These are phyloP conservation scores for Galbula dea DNA, from an alignment of 2,113 vertebrate species.

Conservation along the genomic window DNA sequence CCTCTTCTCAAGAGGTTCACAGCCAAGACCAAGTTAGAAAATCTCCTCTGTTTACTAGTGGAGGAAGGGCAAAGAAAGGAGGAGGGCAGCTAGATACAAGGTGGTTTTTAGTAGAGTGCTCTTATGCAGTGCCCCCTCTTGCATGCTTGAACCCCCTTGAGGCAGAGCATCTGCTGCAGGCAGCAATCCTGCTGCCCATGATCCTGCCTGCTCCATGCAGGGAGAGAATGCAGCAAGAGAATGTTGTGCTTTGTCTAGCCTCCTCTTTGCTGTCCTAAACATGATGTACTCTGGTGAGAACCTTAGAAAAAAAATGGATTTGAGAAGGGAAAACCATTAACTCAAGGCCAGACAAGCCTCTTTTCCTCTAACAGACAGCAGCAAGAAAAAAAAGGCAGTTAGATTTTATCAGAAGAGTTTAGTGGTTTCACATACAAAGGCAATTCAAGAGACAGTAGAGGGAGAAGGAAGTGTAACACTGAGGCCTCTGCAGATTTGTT, in stretches of 20 bases:
- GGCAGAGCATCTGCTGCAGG: background rate
- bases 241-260: background rate
- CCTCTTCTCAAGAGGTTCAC: rapidly evolving
- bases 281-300: background rate
- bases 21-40: rapidly evolving
- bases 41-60: background rate
- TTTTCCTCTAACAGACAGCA: background rate
- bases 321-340: background rate
- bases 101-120: background rate
- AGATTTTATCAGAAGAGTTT: background rate
- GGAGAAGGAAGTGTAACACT: background rate
- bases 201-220: background rate
- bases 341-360: background rate
- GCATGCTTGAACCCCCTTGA: background rate
- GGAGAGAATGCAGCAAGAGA: background rate
- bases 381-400: rapidly evolving
- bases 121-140: background rate
- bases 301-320: background rate
- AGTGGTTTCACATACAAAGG: background rate
- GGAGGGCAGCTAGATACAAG: background rate
- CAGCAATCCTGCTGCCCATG: background rate
- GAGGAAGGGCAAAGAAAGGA: background rate
- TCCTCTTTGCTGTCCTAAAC: background rate
- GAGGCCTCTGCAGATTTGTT: background rate
- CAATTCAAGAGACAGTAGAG: background rate